Percentiles rank a stretch among this genome's conserved stretches.
phyloP scores from a whole-genome alignment of 2,888 invertebrate species.

The Exephanes ischioxanthus region DNA sequence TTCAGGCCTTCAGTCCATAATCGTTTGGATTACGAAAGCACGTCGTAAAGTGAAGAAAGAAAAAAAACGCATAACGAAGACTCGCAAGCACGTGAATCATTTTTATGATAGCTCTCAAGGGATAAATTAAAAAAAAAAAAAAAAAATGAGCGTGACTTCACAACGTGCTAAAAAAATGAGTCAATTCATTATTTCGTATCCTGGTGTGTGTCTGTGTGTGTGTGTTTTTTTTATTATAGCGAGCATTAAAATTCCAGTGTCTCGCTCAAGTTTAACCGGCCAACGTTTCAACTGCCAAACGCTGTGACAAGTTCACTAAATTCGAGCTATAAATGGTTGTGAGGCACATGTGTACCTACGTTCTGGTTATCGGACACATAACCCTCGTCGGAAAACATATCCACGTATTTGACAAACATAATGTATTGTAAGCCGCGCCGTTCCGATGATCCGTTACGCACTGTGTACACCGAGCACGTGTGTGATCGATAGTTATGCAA shows the following conservation, averaged over 20 bases:
- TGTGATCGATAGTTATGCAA: slow-evolving; percentile 58
- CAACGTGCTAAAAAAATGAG: neutral
- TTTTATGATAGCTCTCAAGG: neutral
- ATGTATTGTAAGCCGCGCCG: slow-evolving; percentile 32
- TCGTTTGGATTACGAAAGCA: neutral
- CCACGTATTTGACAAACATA: slow-evolving; percentile 76
- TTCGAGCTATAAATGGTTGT: neutral
- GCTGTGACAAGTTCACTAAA: neutral
- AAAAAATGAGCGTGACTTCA: neutral
- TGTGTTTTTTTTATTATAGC: neutral
- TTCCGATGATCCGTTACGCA: slow-evolving; percentile 14
- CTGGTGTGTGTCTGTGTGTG: neutral
- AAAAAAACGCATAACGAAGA: neutral
- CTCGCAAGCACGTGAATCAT: neutral
- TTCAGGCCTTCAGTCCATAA: neutral
- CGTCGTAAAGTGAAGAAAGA: neutral
- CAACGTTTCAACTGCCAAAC: neutral
- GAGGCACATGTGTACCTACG: slow-evolving; percentile 67
- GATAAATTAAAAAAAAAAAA: neutral
- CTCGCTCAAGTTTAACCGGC: neutral
- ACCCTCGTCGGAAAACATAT: slow-evolving; percentile 76
- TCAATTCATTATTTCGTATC: neutral
- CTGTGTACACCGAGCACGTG: slow-evolving; percentile 9
- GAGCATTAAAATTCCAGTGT: neutral
- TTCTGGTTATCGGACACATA: slow-evolving; percentile 73